Conservation (phyloP, 2,888 invertebrate genomes). For the Athripsodes cinereus region DNA sequence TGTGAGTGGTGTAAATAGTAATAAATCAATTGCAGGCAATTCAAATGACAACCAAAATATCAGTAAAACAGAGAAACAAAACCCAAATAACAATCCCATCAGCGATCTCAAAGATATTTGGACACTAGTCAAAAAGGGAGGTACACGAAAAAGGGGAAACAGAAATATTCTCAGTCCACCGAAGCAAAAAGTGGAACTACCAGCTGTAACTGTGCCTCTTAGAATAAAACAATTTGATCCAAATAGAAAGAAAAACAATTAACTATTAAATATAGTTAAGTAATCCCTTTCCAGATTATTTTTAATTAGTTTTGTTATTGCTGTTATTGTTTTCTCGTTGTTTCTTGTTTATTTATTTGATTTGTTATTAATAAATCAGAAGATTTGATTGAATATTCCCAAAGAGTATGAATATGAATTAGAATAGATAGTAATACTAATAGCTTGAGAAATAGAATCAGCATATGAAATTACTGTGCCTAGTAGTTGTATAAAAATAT, state of each 20-base stretch:
- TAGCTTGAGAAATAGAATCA: too few relatives aligned
- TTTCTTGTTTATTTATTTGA: too few relatives aligned
- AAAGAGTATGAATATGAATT: too few relatives aligned
- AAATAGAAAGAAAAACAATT: slow-evolving; percentile 6
- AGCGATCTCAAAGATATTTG: slow-evolving; percentile 2
- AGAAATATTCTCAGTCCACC: slow-evolving; percentile 16
- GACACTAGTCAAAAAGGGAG: not conserved
- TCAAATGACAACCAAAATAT: not conserved
- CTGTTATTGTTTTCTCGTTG: too few relatives aligned
- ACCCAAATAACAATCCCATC: not conserved
- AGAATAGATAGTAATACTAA: too few relatives aligned
- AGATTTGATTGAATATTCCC: too few relatives aligned
- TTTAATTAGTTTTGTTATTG: too few relatives aligned
- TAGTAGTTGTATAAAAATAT: too few relatives aligned
- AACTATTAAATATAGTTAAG: not conserved
- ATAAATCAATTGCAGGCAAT: not conserved
- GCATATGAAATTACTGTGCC: too few relatives aligned
- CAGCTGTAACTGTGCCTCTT: slow-evolving; percentile 45
- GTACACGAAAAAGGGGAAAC: slow-evolving; percentile 2
- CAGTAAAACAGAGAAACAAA: not conserved
- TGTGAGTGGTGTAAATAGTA: not conserved
- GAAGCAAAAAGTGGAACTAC: slow-evolving; percentile 37
- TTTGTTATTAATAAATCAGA: too few relatives aligned
- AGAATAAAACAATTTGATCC: slow-evolving; percentile 42
- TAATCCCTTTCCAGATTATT: too few relatives aligned